Conservation (phyloP, 2,888 invertebrate species). For the Heteropelma amictum region DNA sequence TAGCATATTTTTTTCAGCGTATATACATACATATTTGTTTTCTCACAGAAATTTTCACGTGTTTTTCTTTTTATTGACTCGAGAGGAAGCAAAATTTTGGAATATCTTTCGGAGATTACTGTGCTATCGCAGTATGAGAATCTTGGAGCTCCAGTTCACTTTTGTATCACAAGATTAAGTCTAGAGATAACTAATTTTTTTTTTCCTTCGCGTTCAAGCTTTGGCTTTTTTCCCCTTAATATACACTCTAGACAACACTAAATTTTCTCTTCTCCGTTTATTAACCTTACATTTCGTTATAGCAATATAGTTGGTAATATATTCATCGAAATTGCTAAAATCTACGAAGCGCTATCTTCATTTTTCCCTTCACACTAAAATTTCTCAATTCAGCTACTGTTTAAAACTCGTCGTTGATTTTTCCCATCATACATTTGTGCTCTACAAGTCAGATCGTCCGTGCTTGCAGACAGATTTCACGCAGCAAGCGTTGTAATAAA, state of each 20-base stretch:
- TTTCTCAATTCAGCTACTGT: neutral
- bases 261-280: conserved; percentile 34
- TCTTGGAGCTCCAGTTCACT: conserved; percentile 65
- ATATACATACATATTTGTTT: conserved; percentile 2
- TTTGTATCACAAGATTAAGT: conserved; percentile 74
- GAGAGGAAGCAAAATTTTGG: conserved; percentile 26
- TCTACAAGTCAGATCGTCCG: neutral
- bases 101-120: conserved; percentile 4
- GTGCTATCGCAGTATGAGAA: conserved; percentile 26
- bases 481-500: conserved; percentile 15
- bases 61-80: conserved; percentile 27
- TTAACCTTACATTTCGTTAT: conserved; percentile 41
- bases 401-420: neutral
- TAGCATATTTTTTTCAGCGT: conserved; percentile 5
- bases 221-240: neutral
- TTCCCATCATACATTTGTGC: conserved; percentile 21
- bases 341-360: conserved; percentile 36
- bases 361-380: conserved; percentile 27
- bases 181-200: conserved; percentile 60
- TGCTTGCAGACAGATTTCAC: neutral
- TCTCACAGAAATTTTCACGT: neutral
- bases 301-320: conserved; percentile 47
- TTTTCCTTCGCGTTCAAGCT: neutral
- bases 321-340: conserved; percentile 53
- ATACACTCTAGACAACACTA: conserved; percentile 62